Base-by-base conservation (phyloP, 1,140 invertebrate genomes). In the Oscheius sp. region DNA sequence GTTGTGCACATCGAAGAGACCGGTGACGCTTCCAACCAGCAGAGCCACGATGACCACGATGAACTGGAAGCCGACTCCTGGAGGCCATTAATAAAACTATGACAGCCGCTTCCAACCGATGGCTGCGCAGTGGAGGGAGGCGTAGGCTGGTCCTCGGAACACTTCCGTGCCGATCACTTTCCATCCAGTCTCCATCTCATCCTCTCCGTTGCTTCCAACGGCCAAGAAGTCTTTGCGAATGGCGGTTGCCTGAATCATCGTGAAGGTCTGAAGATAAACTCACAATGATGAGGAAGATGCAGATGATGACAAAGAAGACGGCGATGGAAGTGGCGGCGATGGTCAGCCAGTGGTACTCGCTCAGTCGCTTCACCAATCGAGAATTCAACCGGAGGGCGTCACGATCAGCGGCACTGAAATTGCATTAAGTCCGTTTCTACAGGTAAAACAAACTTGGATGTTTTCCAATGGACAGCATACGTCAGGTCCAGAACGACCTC, bases 111-210 rank as follows among this genome's bases (percentile, higher is more conserved):
- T 7, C n/a, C n/a, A n/a, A 68, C 66, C 66, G 15, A 68, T 29
- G 1, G 38, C 32, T n/a, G 46, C 66, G 32, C 38, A 58, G 13
- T 42, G 66, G 13, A 62, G 46, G 2, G 29, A 66, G 13, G 46
- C 52, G 4, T 28, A 31, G 13, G 66, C 3, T 23, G 66, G 66
- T 10, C 28, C 32, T 4, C 66, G 45, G 66, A 68, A 68, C 7
- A 68, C 66, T 20, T 68, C 66, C 4, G 28, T 26, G 15, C n/a
- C 23, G n/a, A 68, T 49, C 3, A 42, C 38, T 32, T 68, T 68
- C 66, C 66, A 68, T 67, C 66, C 66, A 68, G 34, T 68, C 23
- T 68, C 66, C 4, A 68, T 23, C 3, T 68, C 66, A 23, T 68
- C 66, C 13, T 67, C 3, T n/a, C 26, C 32, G 20, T 59, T 13